These are phyloP conservation scores for Tenodera sinensis DNA, from an alignment of 2,888 invertebrate genomes.

Conservation along the genomic window DNA sequence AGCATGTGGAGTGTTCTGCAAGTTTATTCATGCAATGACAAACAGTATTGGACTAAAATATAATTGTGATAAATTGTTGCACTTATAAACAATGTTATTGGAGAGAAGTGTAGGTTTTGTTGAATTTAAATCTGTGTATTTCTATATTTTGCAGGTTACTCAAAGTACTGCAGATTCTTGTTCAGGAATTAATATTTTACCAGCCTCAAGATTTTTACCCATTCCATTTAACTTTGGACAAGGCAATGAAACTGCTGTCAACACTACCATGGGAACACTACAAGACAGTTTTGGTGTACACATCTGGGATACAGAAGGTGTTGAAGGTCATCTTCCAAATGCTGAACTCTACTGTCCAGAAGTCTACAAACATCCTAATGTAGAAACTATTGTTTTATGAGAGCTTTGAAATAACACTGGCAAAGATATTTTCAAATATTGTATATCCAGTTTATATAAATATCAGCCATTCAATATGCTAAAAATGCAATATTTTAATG, in stretches of 20 bases:
- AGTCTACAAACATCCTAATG: neutral
- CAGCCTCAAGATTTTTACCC: neutral
- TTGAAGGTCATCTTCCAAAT: neutral
- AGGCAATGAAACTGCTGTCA: neutral
- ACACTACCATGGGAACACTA: neutral
- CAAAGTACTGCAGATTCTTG: neutral
- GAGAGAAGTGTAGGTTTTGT: too few species aligned
- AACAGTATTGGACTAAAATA: too few species aligned
- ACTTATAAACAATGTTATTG: too few species aligned
- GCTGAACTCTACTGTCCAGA: neutral
- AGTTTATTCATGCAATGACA: too few species aligned
- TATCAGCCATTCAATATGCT: too few species aligned
- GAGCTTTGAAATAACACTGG: too few species aligned
- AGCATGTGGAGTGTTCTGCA: too few species aligned
- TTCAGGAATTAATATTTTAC: neutral
- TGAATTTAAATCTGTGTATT: too few species aligned
- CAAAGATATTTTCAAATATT: too few species aligned
- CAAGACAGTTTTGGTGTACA: neutral
- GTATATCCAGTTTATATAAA: too few species aligned
- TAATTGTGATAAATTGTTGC: too few species aligned
- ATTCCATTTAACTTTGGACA: neutral
- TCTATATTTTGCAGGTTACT: neutral
- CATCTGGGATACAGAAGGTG: neutral
- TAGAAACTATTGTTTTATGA: neutral
- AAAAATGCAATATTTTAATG: too few species aligned